Percentiles rank a stretch among this genome's conserved stretches.
These are phyloP conservation scores for Acanthosoma haemorrhoidale DNA, from an alignment of 2,888 invertebrate species.

Conservation along the genomic window DNA sequence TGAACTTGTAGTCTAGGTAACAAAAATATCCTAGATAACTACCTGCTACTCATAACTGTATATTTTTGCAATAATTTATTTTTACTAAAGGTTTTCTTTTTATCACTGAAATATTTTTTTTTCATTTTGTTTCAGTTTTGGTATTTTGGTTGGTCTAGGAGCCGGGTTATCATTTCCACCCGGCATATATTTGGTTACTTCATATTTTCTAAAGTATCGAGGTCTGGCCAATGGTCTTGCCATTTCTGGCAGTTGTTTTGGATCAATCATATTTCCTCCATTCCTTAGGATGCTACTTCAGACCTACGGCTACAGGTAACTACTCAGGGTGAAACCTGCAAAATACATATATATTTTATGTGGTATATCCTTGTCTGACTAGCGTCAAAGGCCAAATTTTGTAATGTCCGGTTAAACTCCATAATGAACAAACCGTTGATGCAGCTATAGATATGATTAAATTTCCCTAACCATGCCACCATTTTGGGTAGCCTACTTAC, in stretches of 20 bases:
- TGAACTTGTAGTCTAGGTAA: no score
- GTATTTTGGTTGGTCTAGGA: constrained; percentile 73
- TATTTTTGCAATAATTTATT: background rate
- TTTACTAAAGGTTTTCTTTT: background rate
- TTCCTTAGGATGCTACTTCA: constrained; percentile 64
- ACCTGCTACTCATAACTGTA: background rate
- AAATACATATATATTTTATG: no score
- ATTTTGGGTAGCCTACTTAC: no score
- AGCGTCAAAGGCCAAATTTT: no score
- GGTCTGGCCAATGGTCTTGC: constrained; percentile 83
- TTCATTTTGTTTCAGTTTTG: constrained; percentile 57
- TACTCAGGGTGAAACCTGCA: no score
- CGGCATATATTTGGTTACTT: constrained; percentile 83
- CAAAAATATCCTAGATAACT: background rate
- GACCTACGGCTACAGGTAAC: constrained; percentile 67
- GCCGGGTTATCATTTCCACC: constrained; percentile 83
- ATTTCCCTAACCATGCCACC: no score
- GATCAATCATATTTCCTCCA: constrained; percentile 78
- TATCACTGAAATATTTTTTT: background rate
- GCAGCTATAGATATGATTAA: no score
- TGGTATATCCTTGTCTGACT: no score
- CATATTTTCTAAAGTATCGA: constrained; percentile 71
- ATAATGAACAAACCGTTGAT: no score
- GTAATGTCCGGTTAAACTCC: no score
- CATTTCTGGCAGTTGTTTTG: constrained; percentile 81